Evolutionary conservation across 2,113 vertebrate species (phyloP).

Genomic region (Muscicapa adusta): DNA sequence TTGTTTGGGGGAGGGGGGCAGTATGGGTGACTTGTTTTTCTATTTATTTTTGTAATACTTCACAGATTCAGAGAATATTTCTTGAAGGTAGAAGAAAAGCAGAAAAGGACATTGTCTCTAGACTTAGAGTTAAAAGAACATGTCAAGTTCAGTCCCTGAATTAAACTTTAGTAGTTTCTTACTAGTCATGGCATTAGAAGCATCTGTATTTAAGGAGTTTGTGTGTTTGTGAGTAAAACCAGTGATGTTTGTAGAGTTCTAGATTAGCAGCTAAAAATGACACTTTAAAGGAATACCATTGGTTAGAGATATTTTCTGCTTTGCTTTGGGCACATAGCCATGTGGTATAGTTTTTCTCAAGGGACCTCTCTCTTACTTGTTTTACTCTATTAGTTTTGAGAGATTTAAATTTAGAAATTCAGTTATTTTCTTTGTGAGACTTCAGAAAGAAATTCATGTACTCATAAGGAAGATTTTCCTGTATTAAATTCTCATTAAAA

Average conservation of each 20-base stretch:
- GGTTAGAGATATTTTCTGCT: not conserved
- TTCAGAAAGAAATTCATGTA: not conserved
- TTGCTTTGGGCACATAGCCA: not conserved
- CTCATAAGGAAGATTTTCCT: not conserved
- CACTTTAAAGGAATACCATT: not conserved
- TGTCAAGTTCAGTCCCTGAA: not conserved
- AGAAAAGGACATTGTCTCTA: not conserved
- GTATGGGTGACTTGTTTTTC: not conserved
- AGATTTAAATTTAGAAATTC: not conserved
- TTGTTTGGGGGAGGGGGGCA: not conserved
- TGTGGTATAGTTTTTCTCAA: not conserved
- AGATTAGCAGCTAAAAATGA: not conserved
- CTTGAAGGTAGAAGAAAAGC: not conserved
- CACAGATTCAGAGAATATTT: not conserved
- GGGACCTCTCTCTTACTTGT: not conserved
- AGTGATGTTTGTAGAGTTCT: not conserved
- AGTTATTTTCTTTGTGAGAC: not conserved
- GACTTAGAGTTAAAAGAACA: not conserved
- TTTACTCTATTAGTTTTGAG: not conserved
- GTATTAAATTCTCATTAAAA: not conserved
- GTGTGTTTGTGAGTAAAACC: not conserved
- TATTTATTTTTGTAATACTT: not conserved
- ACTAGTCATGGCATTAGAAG: not conserved
- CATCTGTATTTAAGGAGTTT: not conserved
- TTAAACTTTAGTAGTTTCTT: not conserved